Evolutionary conservation across 2,113 vertebrate species (phyloP).

Genomic region (Lamprotornis superbus): DNA sequence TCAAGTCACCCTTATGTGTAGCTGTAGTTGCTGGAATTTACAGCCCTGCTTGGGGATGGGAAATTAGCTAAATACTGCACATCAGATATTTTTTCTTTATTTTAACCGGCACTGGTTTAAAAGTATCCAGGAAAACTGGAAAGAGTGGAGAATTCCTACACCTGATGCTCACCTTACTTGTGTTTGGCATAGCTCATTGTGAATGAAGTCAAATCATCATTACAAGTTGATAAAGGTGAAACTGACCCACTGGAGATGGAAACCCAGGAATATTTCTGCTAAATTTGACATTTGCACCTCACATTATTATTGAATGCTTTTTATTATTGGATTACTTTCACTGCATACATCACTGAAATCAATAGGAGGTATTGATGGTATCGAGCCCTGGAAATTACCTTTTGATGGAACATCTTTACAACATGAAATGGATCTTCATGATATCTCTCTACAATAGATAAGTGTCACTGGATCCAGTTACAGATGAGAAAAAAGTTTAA

Average conservation of each 20-base stretch:
- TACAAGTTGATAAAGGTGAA: background rate
- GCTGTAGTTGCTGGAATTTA: constrained; percentile 61
- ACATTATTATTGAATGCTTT: background rate
- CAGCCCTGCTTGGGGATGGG: constrained; percentile 47
- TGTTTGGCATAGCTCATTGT: background rate
- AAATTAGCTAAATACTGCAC: constrained; percentile 68
- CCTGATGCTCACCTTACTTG: background rate
- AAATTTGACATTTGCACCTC: background rate
- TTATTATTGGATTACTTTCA: background rate
- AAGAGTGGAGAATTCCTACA: constrained; percentile 32
- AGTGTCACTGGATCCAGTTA: background rate
- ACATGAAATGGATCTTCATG: background rate
- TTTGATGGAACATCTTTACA: background rate
- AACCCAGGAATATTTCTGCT: background rate
- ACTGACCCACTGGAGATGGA: background rate
- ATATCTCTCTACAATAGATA: background rate
- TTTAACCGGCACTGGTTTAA: background rate
- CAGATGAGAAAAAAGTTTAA: constrained; percentile 15
- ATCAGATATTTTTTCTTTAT: background rate
- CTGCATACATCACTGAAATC: constrained; percentile 14
- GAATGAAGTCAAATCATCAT: background rate
- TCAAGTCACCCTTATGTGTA: background rate
- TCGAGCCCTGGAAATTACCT: background rate
- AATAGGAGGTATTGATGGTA: background rate
- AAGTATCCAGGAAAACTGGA: background rate